phyloP scores from a whole-genome alignment of 2,113 vertebrate species.

The Setophaga petechia region DNA sequence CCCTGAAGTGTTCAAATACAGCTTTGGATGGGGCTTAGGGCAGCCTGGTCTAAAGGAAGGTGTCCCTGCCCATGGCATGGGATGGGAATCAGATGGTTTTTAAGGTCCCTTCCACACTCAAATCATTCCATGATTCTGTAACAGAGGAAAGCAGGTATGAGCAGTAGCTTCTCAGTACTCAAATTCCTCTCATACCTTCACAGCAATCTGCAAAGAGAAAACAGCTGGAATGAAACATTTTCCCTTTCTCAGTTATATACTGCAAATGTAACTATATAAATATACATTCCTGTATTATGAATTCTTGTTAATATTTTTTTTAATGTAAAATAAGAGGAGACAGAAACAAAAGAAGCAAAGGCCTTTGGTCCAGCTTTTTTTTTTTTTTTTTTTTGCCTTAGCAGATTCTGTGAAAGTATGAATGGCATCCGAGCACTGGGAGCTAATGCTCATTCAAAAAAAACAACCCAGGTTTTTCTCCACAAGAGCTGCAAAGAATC shows the following conservation, averaged over 20 bases:
- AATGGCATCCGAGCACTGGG: neutral
- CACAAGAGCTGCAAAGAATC: neutral
- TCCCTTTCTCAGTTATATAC: neutral
- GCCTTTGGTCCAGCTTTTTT: neutral
- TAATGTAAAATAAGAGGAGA: neutral
- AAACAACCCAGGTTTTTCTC: neutral
- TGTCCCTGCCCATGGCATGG: neutral
- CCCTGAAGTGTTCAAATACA: neutral
- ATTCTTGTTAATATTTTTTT: neutral
- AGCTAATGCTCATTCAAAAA: neutral
- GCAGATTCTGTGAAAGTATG: conserved; percentile 1
- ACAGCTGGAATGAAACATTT: neutral
- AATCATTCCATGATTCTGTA: neutral
- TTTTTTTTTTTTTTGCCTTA: neutral
- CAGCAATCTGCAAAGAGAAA: neutral
- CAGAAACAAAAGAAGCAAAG: neutral
- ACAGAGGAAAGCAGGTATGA: neutral
- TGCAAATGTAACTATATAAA: neutral
- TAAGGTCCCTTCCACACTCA: neutral
- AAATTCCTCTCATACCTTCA: conserved; percentile 16
- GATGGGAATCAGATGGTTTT: neutral
- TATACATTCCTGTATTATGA: neutral
- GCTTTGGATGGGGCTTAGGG: neutral
- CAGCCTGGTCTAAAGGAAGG: neutral
- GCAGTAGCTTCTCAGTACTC: neutral